A percentile compares a stretch with the other conserved stretches of the same genome.
phyloP scores from a whole-genome alignment of 2,113 vertebrate species.

The Oncorhynchus clarkii region DNA sequence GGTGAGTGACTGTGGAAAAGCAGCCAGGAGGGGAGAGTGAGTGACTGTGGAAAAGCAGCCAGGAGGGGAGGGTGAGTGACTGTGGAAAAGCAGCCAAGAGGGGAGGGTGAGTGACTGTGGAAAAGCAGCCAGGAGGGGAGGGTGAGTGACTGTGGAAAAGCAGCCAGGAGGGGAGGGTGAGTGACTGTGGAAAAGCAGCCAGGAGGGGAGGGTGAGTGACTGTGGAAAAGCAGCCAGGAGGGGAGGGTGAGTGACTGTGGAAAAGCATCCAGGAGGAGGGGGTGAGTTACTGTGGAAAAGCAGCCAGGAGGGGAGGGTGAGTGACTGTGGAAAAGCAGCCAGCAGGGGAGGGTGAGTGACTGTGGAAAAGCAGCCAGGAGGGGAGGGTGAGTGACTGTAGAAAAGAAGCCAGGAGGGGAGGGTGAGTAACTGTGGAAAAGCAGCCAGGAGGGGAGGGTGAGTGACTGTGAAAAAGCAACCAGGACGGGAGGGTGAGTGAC shows the following conservation, averaged over 20 bases:
- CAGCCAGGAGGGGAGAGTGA: no score
- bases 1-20: background rate
- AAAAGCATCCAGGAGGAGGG: no score
- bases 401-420: background rate
- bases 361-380: background rate
- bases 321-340: background rate
- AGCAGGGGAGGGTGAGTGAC: background rate
- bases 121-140: background rate
- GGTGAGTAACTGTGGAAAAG: background rate
- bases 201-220: background rate
- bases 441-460: background rate
- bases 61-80: background rate
- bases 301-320: background rate
- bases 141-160: background rate
- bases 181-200: background rate
- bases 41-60: background rate
- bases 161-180: no score
- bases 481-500: background rate
- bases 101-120: background rate
- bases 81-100: no score
- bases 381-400: background rate
- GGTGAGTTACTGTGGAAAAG: background rate
- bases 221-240: no score
- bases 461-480: background rate
- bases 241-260: background rate